Percentiles rank a stretch among this genome's conserved stretches.
These are phyloP conservation scores for Anguilla pacifica DNA, from an alignment of 2,797 vertebrate genomes.

Conservation along the genomic window DNA sequence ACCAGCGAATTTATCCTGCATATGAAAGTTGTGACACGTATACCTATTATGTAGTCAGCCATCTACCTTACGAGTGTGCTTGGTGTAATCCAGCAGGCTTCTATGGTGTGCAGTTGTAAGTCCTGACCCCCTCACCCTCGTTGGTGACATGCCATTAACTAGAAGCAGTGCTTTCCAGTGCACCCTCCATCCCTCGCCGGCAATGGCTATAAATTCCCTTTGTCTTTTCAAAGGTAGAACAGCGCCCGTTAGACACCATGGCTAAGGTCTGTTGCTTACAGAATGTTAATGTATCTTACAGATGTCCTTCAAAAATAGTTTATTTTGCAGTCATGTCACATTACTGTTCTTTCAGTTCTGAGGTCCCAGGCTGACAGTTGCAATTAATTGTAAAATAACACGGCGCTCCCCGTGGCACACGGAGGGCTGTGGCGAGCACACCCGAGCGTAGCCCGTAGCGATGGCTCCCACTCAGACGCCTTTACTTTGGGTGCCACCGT, in stretches of 20 bases:
- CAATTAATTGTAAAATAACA: constrained; percentile 93
- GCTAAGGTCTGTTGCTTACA: constrained; percentile 55
- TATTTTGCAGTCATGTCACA: constrained; percentile 88
- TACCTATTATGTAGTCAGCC: constrained; percentile 56
- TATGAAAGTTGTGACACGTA: constrained; percentile 70
- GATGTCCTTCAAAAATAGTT: constrained; percentile 87
- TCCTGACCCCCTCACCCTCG: constrained; percentile 72
- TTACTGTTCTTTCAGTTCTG: constrained; percentile 85
- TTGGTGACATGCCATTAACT: constrained; percentile 78
- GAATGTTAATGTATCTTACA: constrained; percentile 72
- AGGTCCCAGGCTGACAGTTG: constrained; percentile 87
- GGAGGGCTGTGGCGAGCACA: constrained; percentile 77
- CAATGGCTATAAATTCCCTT: constrained; percentile 71
- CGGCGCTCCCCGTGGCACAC: constrained; percentile 81
- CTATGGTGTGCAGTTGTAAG: constrained; percentile 69
- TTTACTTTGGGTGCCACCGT: constrained; percentile 75
- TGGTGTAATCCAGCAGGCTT: constrained; percentile 62
- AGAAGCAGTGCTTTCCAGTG: constrained; percentile 69
- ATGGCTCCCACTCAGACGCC: constrained; percentile 72
- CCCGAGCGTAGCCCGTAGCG: constrained; percentile 83
- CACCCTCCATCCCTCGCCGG: constrained; percentile 67
- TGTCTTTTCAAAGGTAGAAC: constrained; percentile 61
- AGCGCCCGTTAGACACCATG: constrained; percentile 35
- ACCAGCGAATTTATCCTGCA: constrained; percentile 74
- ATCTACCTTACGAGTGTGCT: constrained; percentile 61